A percentile compares a stretch with the other conserved stretches of the same genome.
Evolutionary conservation across 1,140 invertebrate genomes (phyloP).

Genomic region (Achatina immaculata): DNA sequence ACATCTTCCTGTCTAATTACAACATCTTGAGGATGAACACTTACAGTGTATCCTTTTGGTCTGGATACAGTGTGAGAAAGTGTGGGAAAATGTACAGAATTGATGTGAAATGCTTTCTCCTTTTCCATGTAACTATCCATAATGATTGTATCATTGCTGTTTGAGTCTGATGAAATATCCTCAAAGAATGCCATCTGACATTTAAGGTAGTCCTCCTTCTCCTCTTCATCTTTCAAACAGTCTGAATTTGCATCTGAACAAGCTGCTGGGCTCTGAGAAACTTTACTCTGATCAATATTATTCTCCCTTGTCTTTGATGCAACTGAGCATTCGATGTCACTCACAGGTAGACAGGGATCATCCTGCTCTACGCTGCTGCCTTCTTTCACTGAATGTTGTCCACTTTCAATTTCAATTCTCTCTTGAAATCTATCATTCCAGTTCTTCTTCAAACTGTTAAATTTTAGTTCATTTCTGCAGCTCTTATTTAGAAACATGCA

Average conservation of each 20-base stretch:
- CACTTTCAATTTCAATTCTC: background rate
- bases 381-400: background rate
- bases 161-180: constrained; percentile 36
- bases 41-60: too few species aligned
- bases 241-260: background rate
- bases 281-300: background rate
- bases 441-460: too few species aligned
- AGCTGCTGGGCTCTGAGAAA: background rate
- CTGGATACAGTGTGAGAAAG: background rate
- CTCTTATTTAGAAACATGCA: background rate
- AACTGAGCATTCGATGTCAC: background rate
- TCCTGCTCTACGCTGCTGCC: background rate
- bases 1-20: too few species aligned
- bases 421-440: background rate
- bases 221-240: background rate
- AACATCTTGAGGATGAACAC: too few species aligned
- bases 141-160: constrained; percentile 32
- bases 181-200: constrained; percentile 38
- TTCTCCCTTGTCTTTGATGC: too few species aligned
- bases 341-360: background rate
- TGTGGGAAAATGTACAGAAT: background rate
- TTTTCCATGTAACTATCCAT: background rate
- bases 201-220: constrained; percentile 28
- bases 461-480: too few species aligned
- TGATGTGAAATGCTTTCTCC: background rate